These are phyloP conservation scores for Herpetotheres cachinnans DNA, from an alignment of 2,113 vertebrate species.

Conservation along the genomic window DNA sequence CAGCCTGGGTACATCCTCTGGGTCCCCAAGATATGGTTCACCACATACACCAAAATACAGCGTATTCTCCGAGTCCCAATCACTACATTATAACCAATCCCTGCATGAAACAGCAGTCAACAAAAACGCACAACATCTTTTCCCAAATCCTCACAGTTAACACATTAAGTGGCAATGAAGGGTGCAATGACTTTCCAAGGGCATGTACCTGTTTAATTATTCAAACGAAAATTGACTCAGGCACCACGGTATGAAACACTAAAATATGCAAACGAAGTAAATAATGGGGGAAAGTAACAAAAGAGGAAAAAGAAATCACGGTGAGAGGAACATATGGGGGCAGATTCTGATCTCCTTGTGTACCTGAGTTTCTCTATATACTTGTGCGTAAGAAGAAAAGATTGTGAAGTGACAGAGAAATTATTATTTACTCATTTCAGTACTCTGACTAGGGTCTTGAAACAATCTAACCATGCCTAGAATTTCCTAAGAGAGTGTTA, in stretches of 20 bases:
- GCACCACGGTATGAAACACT: conserved; percentile 59
- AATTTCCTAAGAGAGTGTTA: conserved; percentile 22
- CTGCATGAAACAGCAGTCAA: background rate
- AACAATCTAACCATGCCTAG: conserved; percentile 32
- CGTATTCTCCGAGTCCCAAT: background rate
- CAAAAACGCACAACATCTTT: conserved; percentile 1
- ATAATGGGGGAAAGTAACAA: conserved; percentile 57
- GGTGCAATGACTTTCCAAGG: conserved; percentile 68
- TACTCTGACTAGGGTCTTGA: background rate
- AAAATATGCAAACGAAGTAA: conserved; percentile 65
- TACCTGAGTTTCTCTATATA: background rate
- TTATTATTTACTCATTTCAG: conserved; percentile 30
- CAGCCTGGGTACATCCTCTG: background rate
- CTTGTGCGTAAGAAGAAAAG: background rate
- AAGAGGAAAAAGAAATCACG: background rate
- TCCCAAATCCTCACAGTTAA: conserved; percentile 47
- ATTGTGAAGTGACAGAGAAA: background rate
- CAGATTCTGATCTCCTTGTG: background rate
- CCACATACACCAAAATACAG: background rate
- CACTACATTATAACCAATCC: background rate
- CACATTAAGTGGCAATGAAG: conserved; percentile 52
- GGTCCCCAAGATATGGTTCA: background rate
- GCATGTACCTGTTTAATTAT: conserved; percentile 68
- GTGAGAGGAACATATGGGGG: background rate
- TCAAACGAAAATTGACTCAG: conserved; percentile 66